These are phyloP conservation scores for Notarius quadriscutis DNA, from an alignment of 2,113 vertebrate species.

Conservation along the genomic window DNA sequence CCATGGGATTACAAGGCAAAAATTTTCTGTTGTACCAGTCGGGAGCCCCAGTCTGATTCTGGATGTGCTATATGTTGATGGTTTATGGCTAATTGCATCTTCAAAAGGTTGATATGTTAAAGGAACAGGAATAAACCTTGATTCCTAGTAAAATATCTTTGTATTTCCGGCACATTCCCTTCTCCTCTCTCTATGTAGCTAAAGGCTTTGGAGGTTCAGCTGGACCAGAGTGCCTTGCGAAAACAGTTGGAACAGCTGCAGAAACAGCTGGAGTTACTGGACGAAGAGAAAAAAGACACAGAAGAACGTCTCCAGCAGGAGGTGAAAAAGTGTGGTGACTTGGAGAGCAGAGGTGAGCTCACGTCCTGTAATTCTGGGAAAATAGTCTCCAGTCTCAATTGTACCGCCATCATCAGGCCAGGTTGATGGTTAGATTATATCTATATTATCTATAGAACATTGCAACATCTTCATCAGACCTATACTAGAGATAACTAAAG, in stretches of 20 bases:
- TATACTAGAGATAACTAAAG: not conserved
- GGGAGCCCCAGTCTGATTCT: no score
- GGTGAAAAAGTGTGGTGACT: conserved; percentile 66
- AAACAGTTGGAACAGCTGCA: conserved; percentile 69
- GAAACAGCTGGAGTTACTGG: conserved; percentile 73
- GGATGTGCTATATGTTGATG: not conserved
- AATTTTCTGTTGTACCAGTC: no score
- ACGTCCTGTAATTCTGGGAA: not conserved
- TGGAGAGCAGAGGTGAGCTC: conserved; percentile 67
- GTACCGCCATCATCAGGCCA: not conserved
- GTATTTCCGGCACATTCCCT: not conserved
- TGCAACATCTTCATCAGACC: not conserved
- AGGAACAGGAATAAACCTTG: not conserved
- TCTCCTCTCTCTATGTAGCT: conserved; percentile 57
- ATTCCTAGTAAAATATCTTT: not conserved
- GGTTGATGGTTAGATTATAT: not conserved
- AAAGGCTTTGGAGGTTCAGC: conserved; percentile 66
- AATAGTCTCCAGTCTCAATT: not conserved
- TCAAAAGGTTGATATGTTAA: not conserved
- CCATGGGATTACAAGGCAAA: no score
- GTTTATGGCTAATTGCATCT: not conserved
- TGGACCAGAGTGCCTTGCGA: conserved; percentile 66
- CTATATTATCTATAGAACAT: not conserved
- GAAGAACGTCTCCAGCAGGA: conserved; percentile 66
- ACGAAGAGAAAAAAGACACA: conserved; percentile 74